Evolutionary conservation across 1,140 invertebrate genomes (phyloP), one percentile per base, ranked within the genome.

Genomic region (Ostrea denselamellosa): DNA sequence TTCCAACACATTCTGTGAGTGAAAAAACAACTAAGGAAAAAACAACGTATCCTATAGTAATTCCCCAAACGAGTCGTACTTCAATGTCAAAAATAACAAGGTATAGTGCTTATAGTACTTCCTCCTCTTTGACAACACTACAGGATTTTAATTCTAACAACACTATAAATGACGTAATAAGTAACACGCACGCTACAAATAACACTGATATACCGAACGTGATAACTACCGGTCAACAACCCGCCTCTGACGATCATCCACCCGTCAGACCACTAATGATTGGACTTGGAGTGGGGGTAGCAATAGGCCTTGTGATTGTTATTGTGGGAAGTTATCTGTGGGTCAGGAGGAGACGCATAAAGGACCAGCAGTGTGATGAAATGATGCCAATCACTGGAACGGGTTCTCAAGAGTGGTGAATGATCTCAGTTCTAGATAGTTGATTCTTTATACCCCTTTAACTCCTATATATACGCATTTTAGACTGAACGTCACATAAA

Each of bases 241-340:
- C 71, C 17, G 71, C 17, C 54, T 22, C n/a, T 82, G n/a, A 44
- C 9, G 52, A 86, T 14, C 17, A 86, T 14, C 17, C 28, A n/a
- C 83, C 77, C 3, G n/a, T 91, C 14, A 87, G 90, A 19, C 90
- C 91, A 9, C 56, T 92, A n/a, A 90, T 92, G 77, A 90, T 91
- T 28, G 91, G 91, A 19, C 85, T 92, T 17, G 88, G 88, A 14
- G 84, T 87, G 28, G 91, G 90, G 0, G 86, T 92, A 65, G 89
- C 87, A n/a, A 86, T 92, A 10, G 91, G 90, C 14, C 81, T 90
- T 58, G 83, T 86, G 0, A 86, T 89, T 17, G 85, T 89, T 17
- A 56, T 89, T 17, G 86, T 83, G 12, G 86, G 52, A 62, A 52
- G 86, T n/a, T 87, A 62, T 83, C 14, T 87, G 25, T 87, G 83